These are phyloP conservation scores for Scomber scombrus DNA, from an alignment of 2,113 vertebrate genomes.

Conservation along the genomic window DNA sequence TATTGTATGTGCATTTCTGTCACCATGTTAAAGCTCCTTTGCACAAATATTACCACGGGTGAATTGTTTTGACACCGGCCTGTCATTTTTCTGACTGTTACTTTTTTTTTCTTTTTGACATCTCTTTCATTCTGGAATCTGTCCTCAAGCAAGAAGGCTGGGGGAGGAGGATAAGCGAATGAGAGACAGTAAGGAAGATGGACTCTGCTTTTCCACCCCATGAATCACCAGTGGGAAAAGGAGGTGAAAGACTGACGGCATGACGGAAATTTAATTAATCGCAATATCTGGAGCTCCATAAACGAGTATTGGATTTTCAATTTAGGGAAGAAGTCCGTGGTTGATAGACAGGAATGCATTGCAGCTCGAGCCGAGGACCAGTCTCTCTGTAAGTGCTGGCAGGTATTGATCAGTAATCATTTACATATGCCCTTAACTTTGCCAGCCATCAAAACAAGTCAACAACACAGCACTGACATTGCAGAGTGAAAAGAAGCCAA, in stretches of 20 bases:
- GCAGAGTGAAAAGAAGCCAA: conserved; percentile 16
- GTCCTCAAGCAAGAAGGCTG: conserved; percentile 24
- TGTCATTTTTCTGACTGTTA: conserved; percentile 62
- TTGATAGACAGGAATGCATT: conserved; percentile 51
- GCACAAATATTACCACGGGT: conserved; percentile 61
- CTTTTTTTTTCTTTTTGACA: conserved; percentile 50
- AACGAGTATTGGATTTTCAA: conserved; percentile 74
- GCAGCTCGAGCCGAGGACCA: conserved; percentile 18
- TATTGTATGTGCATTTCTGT: conserved; percentile 74
- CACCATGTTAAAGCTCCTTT: conserved; percentile 69
- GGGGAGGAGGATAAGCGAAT: conserved; percentile 30
- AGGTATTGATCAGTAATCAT: conserved; percentile 63
- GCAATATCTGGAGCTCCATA: conserved; percentile 64
- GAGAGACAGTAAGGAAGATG: conserved; percentile 61
- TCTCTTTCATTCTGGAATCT: conserved; percentile 64
- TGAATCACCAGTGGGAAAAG: conserved; percentile 50
- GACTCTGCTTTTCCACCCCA: conserved; percentile 53
- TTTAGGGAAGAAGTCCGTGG: conserved; percentile 52
- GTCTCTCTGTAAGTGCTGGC: conserved; percentile 38
- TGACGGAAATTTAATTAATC: conserved; percentile 70
- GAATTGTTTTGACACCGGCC: conserved; percentile 77
- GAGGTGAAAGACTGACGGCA: conserved; percentile 51
- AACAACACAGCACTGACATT: conserved; percentile 31
- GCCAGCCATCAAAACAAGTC: conserved; percentile 61
- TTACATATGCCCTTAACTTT: conserved; percentile 69